Base-by-base conservation (phyloP, 2,113 vertebrate species). In the Lophura nycthemera region DNA sequence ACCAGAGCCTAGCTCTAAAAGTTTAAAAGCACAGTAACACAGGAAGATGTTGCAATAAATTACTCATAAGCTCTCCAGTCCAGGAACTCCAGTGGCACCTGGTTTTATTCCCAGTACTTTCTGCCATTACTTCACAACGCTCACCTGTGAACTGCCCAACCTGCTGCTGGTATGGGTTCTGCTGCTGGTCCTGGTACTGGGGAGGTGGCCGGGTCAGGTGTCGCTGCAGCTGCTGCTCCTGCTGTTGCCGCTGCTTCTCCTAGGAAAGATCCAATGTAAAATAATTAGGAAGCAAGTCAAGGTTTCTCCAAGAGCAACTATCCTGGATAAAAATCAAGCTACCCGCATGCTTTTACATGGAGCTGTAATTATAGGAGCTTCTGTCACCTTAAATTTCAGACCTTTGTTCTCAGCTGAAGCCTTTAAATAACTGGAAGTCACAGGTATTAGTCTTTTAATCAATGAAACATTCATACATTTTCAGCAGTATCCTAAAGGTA, bases 121-220 rank as follows among this genome's bases (percentile, higher is more conserved):
- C 52, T 32, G 61, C 42, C 54, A 7, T 42, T 63, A 47, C 27
- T 78, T 38, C 73, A 8, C 1, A 11, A 56, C 74, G 57, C 88
- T 94, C 52, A 99, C 99, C 98, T 97, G 98, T 95, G 97, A 99
- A 99, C 96, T 99, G 99, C 38, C 98, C 98, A 36, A 98, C 98
- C 84, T 98, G 97, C 4, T 98, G 98, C 60, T 98, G 98, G 95
- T 99, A 99, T 0, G 98, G 97, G 67, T 98, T 99, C 97, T 99
- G 99, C 4, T 97, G 86, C 5, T 99, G 99, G 95, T 99, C 99
- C 97, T 99, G 99, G 91, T 99, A 99, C 90, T 99, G 99, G 30
- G 99, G 99, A 3, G 99, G 99, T 0, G 99, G 99, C 24, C 99
- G 98, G 5, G 99, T 99, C 91, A 99, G 97, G 83, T 99, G 99